Evolutionary conservation across 2,797 vertebrate species (phyloP).

Genomic region (Nannoperca obscura): DNA sequence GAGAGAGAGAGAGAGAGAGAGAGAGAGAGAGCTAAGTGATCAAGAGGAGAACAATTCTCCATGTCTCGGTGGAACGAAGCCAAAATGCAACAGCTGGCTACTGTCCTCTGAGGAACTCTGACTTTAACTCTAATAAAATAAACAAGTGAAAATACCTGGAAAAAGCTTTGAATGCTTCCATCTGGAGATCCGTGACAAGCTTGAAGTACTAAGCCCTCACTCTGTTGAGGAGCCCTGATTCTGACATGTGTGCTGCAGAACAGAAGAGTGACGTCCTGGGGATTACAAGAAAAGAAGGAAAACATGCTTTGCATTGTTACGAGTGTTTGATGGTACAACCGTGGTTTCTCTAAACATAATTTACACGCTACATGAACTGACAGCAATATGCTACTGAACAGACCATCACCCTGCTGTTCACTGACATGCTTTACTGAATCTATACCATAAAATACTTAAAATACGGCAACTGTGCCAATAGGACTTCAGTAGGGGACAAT

Average conservation of each 20-base stretch:
- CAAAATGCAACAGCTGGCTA: constrained; percentile 84
- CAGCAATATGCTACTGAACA: constrained; percentile 50
- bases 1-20: constrained; percentile 26
- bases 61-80: constrained; percentile 76
- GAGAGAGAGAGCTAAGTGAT: constrained; percentile 73
- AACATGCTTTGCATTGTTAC: constrained; percentile 52
- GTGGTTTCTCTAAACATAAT: constrained; percentile 48
- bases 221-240: constrained; percentile 72
- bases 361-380: constrained; percentile 58
- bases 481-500: constrained; percentile 1
- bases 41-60: constrained; percentile 71
- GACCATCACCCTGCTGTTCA: constrained; percentile 41
- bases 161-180: constrained; percentile 77
- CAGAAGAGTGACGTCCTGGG: constrained; percentile 68
- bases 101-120: constrained; percentile 80
- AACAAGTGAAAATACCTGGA: constrained; percentile 77
- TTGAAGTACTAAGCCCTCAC: constrained; percentile 75
- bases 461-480: neutral
- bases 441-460: constrained; percentile 24
- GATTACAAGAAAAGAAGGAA: constrained; percentile 59
- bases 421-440: constrained; percentile 27
- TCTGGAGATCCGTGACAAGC: constrained; percentile 84
- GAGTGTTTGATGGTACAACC: constrained; percentile 44
- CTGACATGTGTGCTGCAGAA: constrained; percentile 71
- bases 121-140: constrained; percentile 81